Conservation (phyloP, 2,888 invertebrate species). For the Morpho deidamia region DNA sequence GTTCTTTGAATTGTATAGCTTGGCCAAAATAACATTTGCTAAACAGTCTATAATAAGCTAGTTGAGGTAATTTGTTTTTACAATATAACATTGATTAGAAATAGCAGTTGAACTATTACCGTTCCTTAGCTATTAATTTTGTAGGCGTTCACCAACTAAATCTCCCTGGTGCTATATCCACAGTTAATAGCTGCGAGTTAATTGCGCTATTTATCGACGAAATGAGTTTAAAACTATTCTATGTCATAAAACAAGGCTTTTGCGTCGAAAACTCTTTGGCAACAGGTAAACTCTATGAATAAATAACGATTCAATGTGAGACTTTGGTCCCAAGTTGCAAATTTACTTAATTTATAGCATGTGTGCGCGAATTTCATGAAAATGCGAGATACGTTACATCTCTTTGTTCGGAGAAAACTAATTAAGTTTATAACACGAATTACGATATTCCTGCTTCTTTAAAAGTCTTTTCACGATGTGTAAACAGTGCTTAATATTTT, state of each 20-base stretch:
- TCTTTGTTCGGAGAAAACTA: no score
- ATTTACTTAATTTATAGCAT: conserved; percentile 14
- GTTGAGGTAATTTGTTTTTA: no score
- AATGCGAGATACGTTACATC: no score
- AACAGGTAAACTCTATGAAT: conserved; percentile 5
- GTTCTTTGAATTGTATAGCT: no score
- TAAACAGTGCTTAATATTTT: no score
- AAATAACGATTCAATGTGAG: conserved; percentile 14
- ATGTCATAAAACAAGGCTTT: neutral
- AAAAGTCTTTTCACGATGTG: no score
- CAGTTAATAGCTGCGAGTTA: conserved; percentile 9
- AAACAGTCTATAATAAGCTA: no score
- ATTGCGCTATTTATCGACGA: conserved; percentile 1
- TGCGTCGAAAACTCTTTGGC: conserved; percentile 1
- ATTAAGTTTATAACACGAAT: no score
- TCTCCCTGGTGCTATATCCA: conserved; percentile 5
- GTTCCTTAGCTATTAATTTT: neutral
- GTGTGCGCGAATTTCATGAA: neutral
- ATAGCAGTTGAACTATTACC: neutral
- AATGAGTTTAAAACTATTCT: neutral
- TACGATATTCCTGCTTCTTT: no score
- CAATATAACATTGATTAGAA: neutral
- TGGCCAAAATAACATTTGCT: no score
- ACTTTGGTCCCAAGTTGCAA: conserved; percentile 12
- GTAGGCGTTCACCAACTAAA: conserved; percentile 8